Evolutionary conservation across 2,888 invertebrate genomes (phyloP).

Genomic region (Drosophila acutilabella): DNA sequence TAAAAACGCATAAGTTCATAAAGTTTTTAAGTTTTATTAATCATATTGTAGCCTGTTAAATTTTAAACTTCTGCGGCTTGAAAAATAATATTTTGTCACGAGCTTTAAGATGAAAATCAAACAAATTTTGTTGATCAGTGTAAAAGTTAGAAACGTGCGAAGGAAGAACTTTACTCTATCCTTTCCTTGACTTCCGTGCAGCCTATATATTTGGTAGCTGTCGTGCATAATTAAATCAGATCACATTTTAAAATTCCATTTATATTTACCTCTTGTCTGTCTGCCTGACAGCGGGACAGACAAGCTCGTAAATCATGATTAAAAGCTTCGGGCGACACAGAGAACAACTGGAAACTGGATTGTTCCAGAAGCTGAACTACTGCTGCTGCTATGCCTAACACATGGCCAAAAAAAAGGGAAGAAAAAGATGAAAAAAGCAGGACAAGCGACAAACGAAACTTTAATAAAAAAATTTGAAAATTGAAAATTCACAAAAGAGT

Average conservation of each 20-base stretch:
- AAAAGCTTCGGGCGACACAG: constrained; percentile 81
- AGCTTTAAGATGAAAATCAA: neutral
- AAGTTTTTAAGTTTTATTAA: too few species aligned
- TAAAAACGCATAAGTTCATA: neutral
- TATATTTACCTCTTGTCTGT: constrained; percentile 78
- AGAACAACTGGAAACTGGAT: constrained; percentile 25
- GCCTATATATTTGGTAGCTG: constrained; percentile 38
- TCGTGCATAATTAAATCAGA: constrained; percentile 82
- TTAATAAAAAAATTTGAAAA: too few species aligned
- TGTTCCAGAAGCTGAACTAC: constrained; percentile 34
- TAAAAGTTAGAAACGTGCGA: neutral
- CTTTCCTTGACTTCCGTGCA: neutral
- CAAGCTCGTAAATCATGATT: constrained; percentile 82
- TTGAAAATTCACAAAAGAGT: too few species aligned
- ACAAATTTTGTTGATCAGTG: neutral
- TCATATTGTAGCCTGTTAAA: too few species aligned
- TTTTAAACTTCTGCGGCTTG: too few species aligned
- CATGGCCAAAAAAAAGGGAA: constrained; percentile 49
- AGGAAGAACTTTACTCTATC: neutral
- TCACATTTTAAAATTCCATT: constrained; percentile 83
- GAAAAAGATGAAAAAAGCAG: neutral
- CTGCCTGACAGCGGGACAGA: constrained; percentile 36
- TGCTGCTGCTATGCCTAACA: constrained; percentile 68
- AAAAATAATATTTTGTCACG: too few species aligned
- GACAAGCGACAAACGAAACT: constrained; percentile 38